These are phyloP conservation scores for Glaucomys volans DNA, from an alignment of 2,113 vertebrate species.

Conservation along the genomic window DNA sequence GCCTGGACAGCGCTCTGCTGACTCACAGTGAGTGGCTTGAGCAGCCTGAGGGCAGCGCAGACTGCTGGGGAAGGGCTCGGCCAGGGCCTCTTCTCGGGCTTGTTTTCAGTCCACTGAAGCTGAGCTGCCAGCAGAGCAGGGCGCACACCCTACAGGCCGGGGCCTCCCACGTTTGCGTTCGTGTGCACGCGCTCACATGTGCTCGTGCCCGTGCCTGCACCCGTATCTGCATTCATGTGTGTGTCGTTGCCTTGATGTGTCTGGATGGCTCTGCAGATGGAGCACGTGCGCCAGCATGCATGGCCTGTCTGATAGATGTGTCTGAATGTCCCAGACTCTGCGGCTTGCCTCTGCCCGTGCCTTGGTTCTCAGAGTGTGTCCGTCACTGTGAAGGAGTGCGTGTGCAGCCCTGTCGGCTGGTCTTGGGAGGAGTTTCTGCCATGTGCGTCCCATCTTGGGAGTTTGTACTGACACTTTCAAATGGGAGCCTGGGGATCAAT, in stretches of 20 bases:
- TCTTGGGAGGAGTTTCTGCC: background rate
- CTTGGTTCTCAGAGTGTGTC: background rate
- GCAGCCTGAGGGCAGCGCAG: background rate
- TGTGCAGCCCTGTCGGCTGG: background rate
- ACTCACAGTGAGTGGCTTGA: background rate
- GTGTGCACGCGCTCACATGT: background rate
- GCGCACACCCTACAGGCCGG: too few relatives aligned
- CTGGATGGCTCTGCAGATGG: background rate
- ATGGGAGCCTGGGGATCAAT: background rate
- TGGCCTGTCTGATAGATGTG: accelerated
- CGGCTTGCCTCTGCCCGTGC: accelerated
- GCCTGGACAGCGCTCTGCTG: background rate
- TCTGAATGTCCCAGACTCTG: accelerated
- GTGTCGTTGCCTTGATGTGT: accelerated
- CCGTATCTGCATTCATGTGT: background rate
- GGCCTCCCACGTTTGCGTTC: background rate
- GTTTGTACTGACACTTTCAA: background rate
- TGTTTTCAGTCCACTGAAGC: background rate
- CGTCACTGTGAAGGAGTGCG: background rate
- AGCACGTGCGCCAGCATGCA: too few relatives aligned
- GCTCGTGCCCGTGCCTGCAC: background rate
- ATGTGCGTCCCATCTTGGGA: background rate
- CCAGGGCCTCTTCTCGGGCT: background rate
- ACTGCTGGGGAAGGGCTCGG: background rate
- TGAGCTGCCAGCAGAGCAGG: background rate